Evolutionary conservation across 2,888 invertebrate species (phyloP), one percentile per base, ranked within the genome.

Genomic region (Drosophila mimetica): DNA sequence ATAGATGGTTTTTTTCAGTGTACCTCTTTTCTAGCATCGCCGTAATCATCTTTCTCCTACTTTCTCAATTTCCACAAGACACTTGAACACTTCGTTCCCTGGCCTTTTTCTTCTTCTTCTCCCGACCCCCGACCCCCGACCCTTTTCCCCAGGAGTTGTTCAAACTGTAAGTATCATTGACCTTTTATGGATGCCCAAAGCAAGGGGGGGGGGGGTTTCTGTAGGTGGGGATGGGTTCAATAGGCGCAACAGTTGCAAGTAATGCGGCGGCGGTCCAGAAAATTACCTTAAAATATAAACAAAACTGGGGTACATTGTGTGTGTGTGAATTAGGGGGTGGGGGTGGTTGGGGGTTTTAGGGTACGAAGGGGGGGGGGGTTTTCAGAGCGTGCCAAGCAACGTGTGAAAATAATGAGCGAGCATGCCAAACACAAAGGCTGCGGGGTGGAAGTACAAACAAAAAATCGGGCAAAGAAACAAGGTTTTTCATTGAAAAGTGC

Each of bases 111-210:
- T 11, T 5, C 34, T 6, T 18, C 22, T 1, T 16, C 6, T 34
- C 8, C 18, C 6, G 22, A 18, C 20, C 16, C 8, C 13, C n/a
- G 4, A 13, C 30, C 34, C 1, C 8, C 44, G 11, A 9, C 44
- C 36, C 30, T 11, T 37, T 28, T n/a, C 11, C 42, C n/a, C 39
- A 28, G 36, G n/a, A 72, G 66, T 86, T 80, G 73, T 81, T 81
- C 85, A 86, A 85, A 85, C 87, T 85, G 69, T 58, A 71, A 83
- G 82, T 83, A 83, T 83, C 82, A 83, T 83, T 83, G 88, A 83
- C 82, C 82, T 87, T 73, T 87, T 58, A 34, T 36, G 48, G 44
- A 42, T n/a, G 28, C 41, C 44, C 30, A 4, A 14, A 11, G 34
- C 6, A 8, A 9, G 42, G 41, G 18, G 46, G n/a, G 34, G 36